Percentiles rank a stretch among this genome's conserved stretches.
Conservation (phyloP, 2,888 invertebrate genomes). For the Aleiodes testaceus region DNA sequence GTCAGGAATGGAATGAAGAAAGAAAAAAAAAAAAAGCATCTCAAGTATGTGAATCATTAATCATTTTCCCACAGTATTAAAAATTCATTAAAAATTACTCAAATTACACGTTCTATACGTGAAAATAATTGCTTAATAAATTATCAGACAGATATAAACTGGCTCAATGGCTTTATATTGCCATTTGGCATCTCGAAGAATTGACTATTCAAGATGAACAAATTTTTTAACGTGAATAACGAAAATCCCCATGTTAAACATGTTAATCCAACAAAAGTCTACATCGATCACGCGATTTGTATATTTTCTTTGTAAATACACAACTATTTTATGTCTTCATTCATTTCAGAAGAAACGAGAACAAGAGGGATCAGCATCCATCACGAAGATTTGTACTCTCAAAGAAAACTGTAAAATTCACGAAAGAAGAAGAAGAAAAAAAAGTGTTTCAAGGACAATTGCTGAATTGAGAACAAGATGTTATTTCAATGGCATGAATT, state of each 20-base stretch:
- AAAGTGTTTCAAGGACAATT: not conserved
- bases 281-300: conserved; percentile 43
- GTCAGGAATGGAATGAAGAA: not conserved
- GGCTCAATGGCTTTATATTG: not conserved
- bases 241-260: conserved; percentile 8
- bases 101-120: not conserved
- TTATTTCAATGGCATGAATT: not conserved
- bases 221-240: not conserved
- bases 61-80: conserved; percentile 30
- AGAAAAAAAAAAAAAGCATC: not conserved
- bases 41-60: conserved; percentile 32
- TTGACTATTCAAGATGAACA: not conserved
- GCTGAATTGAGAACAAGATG: conserved; percentile 5
- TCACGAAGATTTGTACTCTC: conserved; percentile 35
- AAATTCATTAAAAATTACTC: conserved; percentile 32
- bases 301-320: conserved; percentile 30
- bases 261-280: conserved; percentile 27
- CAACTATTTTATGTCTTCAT: not conserved
- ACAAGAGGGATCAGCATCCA: conserved; percentile 39
- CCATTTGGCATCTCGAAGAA: not conserved
- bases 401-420: conserved; percentile 5
- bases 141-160: not conserved
- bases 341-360: conserved; percentile 3
- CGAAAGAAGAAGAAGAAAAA: not conserved
- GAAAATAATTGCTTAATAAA: conserved; percentile 13